These are phyloP conservation scores for Hemibagrus wyckioides DNA, from an alignment of 2,113 vertebrate genomes.

Conservation along the genomic window DNA sequence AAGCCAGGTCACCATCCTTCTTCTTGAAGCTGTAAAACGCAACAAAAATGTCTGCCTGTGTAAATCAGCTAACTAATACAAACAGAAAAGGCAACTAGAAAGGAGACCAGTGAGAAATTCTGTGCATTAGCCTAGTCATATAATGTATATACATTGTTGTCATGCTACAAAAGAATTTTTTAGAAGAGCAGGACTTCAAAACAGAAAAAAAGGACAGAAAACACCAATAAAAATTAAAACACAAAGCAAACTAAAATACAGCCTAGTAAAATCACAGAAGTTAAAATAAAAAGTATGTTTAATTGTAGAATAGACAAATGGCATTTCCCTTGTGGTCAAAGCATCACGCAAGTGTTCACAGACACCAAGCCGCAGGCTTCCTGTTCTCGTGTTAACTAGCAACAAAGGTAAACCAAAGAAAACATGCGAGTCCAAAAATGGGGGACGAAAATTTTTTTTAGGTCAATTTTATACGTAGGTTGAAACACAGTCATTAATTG, in stretches of 20 bases:
- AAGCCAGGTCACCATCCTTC: slow-evolving; percentile 83
- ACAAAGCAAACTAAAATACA: neutral
- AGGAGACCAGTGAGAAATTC: neutral
- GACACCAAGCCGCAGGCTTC: slow-evolving; percentile 44
- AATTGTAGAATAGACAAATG: neutral
- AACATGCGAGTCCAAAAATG: neutral
- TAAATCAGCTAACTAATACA: neutral
- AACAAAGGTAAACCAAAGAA: slow-evolving; percentile 42
- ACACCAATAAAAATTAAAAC: neutral
- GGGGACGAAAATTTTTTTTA: too few relatives aligned
- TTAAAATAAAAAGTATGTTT: neutral
- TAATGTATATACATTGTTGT: neutral
- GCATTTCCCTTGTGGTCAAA: slow-evolving; percentile 39
- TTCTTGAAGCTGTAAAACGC: slow-evolving; percentile 83
- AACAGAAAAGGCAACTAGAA: neutral
- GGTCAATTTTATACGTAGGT: too few relatives aligned
- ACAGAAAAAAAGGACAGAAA: too few relatives aligned
- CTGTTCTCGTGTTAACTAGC: slow-evolving; percentile 38
- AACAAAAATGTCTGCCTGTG: neutral
- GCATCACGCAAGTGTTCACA: neutral
- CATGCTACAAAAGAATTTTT: neutral
- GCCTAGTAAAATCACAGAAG: neutral
- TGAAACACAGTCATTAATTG: too few relatives aligned
- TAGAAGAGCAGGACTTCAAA: neutral
- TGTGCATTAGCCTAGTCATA: neutral